A percentile compares a stretch with the other conserved stretches of the same genome.
Conservation (phyloP, 2,888 invertebrate species). For the Meteorus colon region DNA sequence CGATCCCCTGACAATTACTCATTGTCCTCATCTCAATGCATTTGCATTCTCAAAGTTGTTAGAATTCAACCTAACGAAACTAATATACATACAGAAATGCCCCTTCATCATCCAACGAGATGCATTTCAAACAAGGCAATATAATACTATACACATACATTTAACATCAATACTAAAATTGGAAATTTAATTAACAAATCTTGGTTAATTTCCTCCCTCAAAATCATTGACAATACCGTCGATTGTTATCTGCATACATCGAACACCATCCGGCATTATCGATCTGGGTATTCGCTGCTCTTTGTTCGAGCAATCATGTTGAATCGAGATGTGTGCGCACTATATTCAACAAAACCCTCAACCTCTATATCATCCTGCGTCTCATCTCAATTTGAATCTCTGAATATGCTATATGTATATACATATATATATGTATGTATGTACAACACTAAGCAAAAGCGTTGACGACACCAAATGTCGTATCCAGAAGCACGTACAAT, state of each 20-base stretch:
- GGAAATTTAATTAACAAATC: conserved; percentile 43
- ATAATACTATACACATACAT: neutral
- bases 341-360: neutral
- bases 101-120: no score
- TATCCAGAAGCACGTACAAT: conserved; percentile 10
- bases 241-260: conserved; percentile 39
- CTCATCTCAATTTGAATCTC: neutral
- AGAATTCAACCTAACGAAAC: neutral
- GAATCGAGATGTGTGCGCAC: conserved; percentile 35
- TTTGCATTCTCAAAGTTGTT: neutral
- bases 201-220: conserved; percentile 42
- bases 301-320: conserved; percentile 50
- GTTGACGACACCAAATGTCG: conserved; percentile 9
- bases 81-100: no score
- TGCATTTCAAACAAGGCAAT: no score
- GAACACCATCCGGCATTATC: conserved; percentile 37
- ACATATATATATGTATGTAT: neutral
- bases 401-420: neutral
- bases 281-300: conserved; percentile 33
- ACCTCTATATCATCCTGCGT: conserved; percentile 15
- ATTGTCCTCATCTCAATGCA: neutral
- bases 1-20: neutral
- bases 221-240: conserved; percentile 5
- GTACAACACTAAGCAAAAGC: conserved; percentile 15
- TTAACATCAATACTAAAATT: neutral